These are phyloP conservation scores for Vulpes ferrilata DNA, from an alignment of 2,113 vertebrate genomes.

Conservation along the genomic window DNA sequence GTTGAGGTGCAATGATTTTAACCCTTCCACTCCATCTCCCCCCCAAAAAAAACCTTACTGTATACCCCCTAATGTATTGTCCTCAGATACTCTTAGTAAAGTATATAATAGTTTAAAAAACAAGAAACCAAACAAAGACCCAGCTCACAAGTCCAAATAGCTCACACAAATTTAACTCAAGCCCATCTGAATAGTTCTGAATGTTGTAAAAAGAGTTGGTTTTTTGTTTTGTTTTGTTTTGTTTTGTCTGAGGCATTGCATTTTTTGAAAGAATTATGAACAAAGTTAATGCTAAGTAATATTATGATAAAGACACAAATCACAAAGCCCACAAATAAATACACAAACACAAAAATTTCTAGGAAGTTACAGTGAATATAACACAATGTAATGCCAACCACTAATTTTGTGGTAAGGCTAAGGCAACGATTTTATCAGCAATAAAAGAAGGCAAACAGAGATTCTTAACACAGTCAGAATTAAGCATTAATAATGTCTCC, in stretches of 20 bases:
- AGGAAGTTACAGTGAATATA: neutral
- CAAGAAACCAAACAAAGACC: neutral
- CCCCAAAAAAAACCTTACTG: neutral
- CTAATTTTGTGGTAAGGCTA: conserved; percentile 61
- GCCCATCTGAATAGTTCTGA: neutral
- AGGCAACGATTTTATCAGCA: conserved; percentile 41
- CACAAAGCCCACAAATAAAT: neutral
- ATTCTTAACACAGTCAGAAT: conserved; percentile 68
- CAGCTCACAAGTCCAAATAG: neutral
- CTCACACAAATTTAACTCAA: neutral
- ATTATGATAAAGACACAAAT: conserved; percentile 10
- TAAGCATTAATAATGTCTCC: conserved; percentile 75
- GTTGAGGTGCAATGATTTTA: neutral
- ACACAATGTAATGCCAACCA: neutral
- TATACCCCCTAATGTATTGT: neutral
- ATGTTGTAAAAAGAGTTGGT: neutral
- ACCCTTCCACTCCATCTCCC: neutral
- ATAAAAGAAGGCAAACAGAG: conserved; percentile 66
- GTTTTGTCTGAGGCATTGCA: conserved; percentile 13
- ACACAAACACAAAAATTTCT: neutral
- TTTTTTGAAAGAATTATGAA: conserved; percentile 54
- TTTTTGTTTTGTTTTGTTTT: neutral
- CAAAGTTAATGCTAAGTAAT: neutral
- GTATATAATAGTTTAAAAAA: neutral
- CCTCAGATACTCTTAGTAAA: neutral